Evolutionary conservation across 1,140 invertebrate species (phyloP).

Genomic region (Rhopalosiphum maidis): DNA sequence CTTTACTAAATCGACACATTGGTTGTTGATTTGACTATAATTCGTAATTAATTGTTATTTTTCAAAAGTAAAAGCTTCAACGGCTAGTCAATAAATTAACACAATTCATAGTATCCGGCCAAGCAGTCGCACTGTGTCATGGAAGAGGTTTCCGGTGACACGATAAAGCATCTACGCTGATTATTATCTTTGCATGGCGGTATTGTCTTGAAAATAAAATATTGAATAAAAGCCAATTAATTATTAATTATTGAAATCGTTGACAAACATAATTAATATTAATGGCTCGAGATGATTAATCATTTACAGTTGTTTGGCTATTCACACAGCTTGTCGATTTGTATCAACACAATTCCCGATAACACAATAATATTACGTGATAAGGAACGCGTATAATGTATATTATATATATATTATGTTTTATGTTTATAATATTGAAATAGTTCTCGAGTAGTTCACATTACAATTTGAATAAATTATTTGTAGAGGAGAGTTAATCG

Average conservation of each 20-base stretch:
- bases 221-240: not conserved
- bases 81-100: not conserved
- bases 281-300: not conserved
- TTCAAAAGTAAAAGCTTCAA: constrained; percentile 1
- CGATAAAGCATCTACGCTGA: not conserved
- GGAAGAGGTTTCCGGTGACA: not conserved
- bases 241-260: not conserved
- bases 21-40: not conserved
- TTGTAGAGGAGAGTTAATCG: not conserved
- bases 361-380: not conserved
- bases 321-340: not conserved
- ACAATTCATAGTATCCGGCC: not conserved
- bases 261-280: not conserved
- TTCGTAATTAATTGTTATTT: not conserved
- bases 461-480: not conserved
- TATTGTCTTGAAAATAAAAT: not conserved
- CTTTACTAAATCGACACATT: not conserved
- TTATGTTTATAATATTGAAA: not conserved
- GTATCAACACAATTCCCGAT: not conserved
- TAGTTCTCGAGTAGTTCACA: not conserved
- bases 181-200: not conserved
- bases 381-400: not conserved
- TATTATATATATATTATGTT: not conserved
- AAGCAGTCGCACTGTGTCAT: not conserved
- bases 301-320: not conserved